Base-by-base conservation (phyloP, 1,140 invertebrate species). In the Aleiodes sp. region DNA sequence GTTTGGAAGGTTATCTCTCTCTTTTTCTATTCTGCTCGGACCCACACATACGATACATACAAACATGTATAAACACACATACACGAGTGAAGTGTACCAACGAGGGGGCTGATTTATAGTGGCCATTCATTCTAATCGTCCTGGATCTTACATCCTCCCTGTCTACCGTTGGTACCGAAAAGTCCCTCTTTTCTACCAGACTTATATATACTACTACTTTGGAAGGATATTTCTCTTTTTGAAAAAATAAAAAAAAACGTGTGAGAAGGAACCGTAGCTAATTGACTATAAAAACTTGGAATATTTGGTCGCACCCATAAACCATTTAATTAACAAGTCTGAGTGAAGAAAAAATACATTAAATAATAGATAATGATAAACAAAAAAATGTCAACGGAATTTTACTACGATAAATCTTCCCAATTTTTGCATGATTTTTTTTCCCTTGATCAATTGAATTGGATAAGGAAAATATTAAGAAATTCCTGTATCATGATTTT, bases 121-220 rank as follows among this genome's bases (percentile, higher is more conserved):
- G 73, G 79, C 82, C 84, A 86, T 86, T 84, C 84, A 84, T 86
- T 85, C 84, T 86, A 86, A 86, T 86, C 84, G 83, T 83, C 81
- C 76, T 80, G 80, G 75, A 84, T 83, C 82, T 84, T 80, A 74
- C 72, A 73, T 77, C 78, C 79, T 78, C 77, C 76, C 78, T 81
- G 77, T 82, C 78, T 78, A 78, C 77, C 75, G 76, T 77, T 70
- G 75, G 70, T 75, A 75, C 72, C 31, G 9, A n/a, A n/a, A n/a
- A n/a, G n/a, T n/a, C n/a, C n/a, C n/a, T n/a, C n/a, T n/a, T 9
- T 6, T 33, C 31, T 33, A 10, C 24, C 28, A 59, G 4, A 12
- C 24, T n/a, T n/a, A n/a, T n/a, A n/a, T 59, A 59, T 59, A 52
- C 46, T 16, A 24, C 46, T 24, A 24, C 16, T 24, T 52, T 52